Evolutionary conservation across 2,113 vertebrate genomes (phyloP).

Genomic region (Phalacrocorax carbo): DNA sequence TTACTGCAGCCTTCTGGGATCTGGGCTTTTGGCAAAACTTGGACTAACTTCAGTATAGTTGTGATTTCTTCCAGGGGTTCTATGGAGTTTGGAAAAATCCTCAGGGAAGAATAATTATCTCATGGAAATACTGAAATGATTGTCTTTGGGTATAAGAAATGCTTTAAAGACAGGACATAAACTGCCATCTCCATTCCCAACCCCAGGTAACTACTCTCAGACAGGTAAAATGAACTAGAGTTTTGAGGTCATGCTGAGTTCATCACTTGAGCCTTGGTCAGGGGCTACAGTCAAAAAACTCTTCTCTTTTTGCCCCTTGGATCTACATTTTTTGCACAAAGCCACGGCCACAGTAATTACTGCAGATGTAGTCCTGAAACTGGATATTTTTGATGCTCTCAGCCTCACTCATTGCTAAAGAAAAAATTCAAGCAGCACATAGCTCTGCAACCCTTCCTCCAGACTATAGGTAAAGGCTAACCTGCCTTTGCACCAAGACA

Average conservation of each 20-base stretch:
- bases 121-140: background rate
- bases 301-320: background rate
- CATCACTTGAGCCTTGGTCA: background rate
- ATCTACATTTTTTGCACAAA: background rate
- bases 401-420: background rate
- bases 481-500: background rate
- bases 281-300: background rate
- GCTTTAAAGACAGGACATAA: background rate
- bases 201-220: background rate
- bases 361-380: background rate
- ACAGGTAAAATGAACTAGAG: background rate
- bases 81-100: background rate
- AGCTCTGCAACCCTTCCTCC: background rate
- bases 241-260: background rate
- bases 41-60: background rate
- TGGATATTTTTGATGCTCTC: background rate
- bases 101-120: background rate
- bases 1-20: background rate
- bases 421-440: background rate
- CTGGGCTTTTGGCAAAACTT: background rate
- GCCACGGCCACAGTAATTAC: background rate
- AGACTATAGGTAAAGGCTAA: background rate
- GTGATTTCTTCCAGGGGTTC: background rate
- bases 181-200: background rate
- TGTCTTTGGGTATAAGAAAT: background rate